Percentiles rank a stretch among this genome's conserved stretches.
Evolutionary conservation across 1,140 invertebrate species (phyloP).

Genomic region (Phortica variegata): DNA sequence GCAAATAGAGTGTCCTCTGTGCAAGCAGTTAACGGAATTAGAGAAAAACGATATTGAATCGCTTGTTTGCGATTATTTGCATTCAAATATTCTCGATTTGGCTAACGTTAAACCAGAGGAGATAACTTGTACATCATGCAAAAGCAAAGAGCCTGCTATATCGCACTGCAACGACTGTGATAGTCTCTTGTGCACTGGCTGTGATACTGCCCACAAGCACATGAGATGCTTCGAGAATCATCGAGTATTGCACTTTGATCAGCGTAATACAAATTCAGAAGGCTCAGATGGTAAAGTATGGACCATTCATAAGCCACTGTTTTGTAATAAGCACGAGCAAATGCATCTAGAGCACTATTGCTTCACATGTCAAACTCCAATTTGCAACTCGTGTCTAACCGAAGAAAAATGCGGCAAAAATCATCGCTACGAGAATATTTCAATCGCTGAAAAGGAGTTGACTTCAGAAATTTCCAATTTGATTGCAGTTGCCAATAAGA

Average conservation of each 20-base stretch:
- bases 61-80: slow-evolving; percentile 79
- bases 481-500: slow-evolving; percentile 70
- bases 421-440: slow-evolving; percentile 76
- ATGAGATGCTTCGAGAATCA: slow-evolving; percentile 95
- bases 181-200: slow-evolving; percentile 89
- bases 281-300: slow-evolving; percentile 37
- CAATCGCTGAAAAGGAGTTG: slow-evolving; percentile 72
- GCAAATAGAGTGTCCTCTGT: slow-evolving; percentile 68
- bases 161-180: slow-evolving; percentile 91
- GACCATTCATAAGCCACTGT: slow-evolving; percentile 79
- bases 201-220: slow-evolving; percentile 89
- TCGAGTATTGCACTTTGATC: slow-evolving; percentile 80
- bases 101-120: slow-evolving; percentile 75
- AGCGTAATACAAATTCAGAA: slow-evolving; percentile 68
- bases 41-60: slow-evolving; percentile 64
- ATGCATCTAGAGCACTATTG: slow-evolving; percentile 83
- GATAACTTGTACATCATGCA: slow-evolving; percentile 83
- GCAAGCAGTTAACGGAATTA: slow-evolving; percentile 67
- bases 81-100: slow-evolving; percentile 82
- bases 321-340: slow-evolving; percentile 72
- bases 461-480: slow-evolving; percentile 74
- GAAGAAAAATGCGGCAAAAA: slow-evolving; percentile 71
- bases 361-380: slow-evolving; percentile 76
- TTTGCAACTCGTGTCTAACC: slow-evolving; percentile 78
- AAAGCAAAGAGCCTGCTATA: slow-evolving; percentile 84